Percentiles rank a stretch among this genome's conserved stretches.
phyloP scores from a whole-genome alignment of 2,888 invertebrate species.

The Netelia virgata region DNA sequence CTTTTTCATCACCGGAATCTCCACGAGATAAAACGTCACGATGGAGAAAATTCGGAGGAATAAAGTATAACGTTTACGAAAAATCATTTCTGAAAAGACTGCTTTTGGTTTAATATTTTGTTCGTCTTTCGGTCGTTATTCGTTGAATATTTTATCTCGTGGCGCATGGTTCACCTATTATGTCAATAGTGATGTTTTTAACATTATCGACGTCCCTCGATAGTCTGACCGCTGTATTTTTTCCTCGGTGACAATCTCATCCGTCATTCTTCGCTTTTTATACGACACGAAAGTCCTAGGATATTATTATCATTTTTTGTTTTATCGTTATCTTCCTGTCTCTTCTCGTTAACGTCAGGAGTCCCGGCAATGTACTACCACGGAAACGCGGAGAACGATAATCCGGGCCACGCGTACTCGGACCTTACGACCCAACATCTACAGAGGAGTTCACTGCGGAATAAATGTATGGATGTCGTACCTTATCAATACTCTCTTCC shows the following conservation, averaged over 20 bases:
- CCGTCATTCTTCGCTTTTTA: background rate
- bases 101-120: too few species aligned
- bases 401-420: conserved; percentile 80
- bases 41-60: too few species aligned
- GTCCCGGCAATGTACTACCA: conserved; percentile 82
- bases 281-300: too few species aligned
- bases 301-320: conserved; percentile 38
- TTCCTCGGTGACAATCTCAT: background rate
- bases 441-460: conserved; percentile 81
- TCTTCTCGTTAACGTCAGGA: conserved; percentile 81
- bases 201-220: too few species aligned
- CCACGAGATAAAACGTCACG: too few species aligned
- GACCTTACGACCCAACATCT: conserved; percentile 81
- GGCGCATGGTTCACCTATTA: too few species aligned
- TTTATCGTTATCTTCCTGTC: conserved; percentile 65
- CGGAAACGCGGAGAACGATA: conserved; percentile 80
- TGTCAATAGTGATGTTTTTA: too few species aligned
- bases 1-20: too few species aligned
- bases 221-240: background rate
- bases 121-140: too few species aligned
- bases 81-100: too few species aligned
- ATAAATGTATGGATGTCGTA: conserved; percentile 83
- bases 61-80: too few species aligned
- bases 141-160: too few species aligned
- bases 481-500: conserved; percentile 74